Evolutionary conservation across 2,888 invertebrate genomes (phyloP).

Genomic region (Pseudococcus longispinus): DNA sequence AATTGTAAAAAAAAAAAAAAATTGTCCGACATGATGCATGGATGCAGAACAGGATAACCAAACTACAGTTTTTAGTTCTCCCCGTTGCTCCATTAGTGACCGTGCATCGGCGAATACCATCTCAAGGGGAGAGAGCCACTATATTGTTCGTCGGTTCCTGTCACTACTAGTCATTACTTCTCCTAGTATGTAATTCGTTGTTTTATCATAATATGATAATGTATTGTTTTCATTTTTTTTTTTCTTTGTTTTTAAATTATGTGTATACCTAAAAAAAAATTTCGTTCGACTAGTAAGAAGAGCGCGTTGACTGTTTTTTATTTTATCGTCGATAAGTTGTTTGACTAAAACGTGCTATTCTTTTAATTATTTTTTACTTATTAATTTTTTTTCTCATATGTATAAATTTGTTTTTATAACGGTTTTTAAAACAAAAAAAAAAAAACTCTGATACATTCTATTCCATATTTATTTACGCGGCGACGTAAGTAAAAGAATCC

Average conservation of each 20-base stretch:
- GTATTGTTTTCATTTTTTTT: conserved; percentile 47
- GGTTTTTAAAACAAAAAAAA: conserved; percentile 5
- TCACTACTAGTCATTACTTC: conserved; percentile 58
- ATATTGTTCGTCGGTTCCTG: conserved; percentile 49
- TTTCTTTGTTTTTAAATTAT: conserved; percentile 26
- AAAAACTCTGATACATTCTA: background rate
- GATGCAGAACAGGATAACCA: conserved; percentile 37
- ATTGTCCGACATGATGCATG: background rate
- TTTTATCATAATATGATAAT: conserved; percentile 42
- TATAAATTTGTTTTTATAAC: conserved; percentile 30
- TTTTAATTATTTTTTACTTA: conserved; percentile 38
- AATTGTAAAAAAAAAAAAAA: background rate
- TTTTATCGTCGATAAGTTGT: conserved; percentile 38
- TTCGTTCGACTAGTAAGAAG: conserved; percentile 37
- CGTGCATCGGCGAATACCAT: conserved; percentile 49
- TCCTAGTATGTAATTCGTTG: conserved; percentile 58
- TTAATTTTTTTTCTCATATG: conserved; percentile 35
- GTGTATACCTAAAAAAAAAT: conserved; percentile 32
- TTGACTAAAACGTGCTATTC: conserved; percentile 38
- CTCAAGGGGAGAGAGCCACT: conserved; percentile 57
- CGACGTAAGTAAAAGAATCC: background rate
- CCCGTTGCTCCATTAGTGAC: conserved; percentile 57
- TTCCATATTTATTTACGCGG: conserved; percentile 30
- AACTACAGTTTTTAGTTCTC: conserved; percentile 51
- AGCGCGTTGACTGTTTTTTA: conserved; percentile 49